Evolutionary conservation across 2,797 vertebrate species (phyloP).

Genomic region (Phalloptychus januarius): DNA sequence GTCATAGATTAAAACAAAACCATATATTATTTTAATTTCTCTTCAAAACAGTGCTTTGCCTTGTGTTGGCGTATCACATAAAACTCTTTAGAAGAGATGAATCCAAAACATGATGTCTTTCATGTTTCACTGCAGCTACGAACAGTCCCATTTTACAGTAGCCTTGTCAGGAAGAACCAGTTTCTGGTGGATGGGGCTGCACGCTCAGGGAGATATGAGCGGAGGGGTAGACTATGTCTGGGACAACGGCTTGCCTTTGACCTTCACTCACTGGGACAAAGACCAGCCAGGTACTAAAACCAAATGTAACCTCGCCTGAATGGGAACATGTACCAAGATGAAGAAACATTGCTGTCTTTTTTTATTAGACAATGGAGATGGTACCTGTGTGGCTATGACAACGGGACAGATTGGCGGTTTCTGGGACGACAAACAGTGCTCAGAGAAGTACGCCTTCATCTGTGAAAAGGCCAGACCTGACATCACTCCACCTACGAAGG

Average conservation of each 20-base stretch:
- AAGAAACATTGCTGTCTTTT: not conserved
- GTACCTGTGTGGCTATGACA: constrained; percentile 82
- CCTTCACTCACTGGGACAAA: constrained; percentile 83
- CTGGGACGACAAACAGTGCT: constrained; percentile 82
- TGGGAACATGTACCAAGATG: fast-evolving
- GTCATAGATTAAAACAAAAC: not conserved
- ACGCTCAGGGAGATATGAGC: constrained; percentile 53
- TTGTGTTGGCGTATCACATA: not conserved
- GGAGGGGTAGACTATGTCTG: constrained; percentile 82
- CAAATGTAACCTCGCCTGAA: not conserved
- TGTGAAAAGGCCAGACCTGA: constrained; percentile 79
- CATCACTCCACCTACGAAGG: constrained; percentile 76
- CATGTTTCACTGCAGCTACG: constrained; percentile 70
- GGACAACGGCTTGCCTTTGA: constrained; percentile 73
- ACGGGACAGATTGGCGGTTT: constrained; percentile 76
- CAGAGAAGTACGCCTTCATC: constrained; percentile 67
- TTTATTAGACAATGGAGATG: constrained; percentile 72
- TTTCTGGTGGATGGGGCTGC: constrained; percentile 82
- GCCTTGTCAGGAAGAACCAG: constrained; percentile 65
- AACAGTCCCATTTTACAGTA: constrained; percentile 83
- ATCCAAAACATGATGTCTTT: not conserved
- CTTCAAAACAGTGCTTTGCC: not conserved
- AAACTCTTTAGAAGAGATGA: not conserved
- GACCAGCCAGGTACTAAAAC: constrained; percentile 77
- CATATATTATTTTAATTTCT: not conserved